Conservation (phyloP, 2,888 invertebrate genomes). For the Metalampra italica region DNA sequence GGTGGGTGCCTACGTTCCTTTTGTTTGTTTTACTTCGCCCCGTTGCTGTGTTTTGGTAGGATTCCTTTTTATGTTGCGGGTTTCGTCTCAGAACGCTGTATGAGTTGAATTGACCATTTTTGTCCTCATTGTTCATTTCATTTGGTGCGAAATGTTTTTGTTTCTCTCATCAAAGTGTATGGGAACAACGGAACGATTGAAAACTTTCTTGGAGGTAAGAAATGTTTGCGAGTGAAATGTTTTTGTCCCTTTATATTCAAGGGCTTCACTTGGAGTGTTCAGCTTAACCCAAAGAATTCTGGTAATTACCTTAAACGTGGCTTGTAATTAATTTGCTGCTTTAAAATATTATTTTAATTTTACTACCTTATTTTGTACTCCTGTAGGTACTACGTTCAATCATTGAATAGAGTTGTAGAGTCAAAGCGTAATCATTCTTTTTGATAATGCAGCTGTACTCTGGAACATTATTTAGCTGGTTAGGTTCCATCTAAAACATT, state of each 20-base stretch:
- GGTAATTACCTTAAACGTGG: slow-evolving; percentile 38
- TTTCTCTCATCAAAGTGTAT: not conserved
- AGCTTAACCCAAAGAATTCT: slow-evolving; percentile 21
- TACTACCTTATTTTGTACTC: too few relatives aligned
- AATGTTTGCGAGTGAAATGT: not conserved
- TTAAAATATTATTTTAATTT: not conserved
- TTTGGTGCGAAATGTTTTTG: slow-evolving; percentile 14
- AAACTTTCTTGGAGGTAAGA: not conserved
- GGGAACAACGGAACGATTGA: not conserved
- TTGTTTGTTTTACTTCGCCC: slow-evolving; percentile 53
- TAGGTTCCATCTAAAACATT: too few relatives aligned
- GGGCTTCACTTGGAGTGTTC: slow-evolving; percentile 21
- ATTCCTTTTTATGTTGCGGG: slow-evolving; percentile 46
- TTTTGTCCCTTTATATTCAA: slow-evolving; percentile 7
- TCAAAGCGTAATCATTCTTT: too few relatives aligned
- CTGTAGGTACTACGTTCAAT: too few relatives aligned
- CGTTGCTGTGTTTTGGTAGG: slow-evolving; percentile 50
- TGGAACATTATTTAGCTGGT: too few relatives aligned
- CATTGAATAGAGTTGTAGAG: too few relatives aligned
- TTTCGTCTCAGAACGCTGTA: slow-evolving; percentile 26
- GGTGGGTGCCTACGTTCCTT: slow-evolving; percentile 37
- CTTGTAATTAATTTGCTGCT: slow-evolving; percentile 38
- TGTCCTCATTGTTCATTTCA: slow-evolving; percentile 21
- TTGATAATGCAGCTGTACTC: too few relatives aligned
- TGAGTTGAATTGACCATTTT: slow-evolving; percentile 22